A percentile compares a stretch with the other conserved stretches of the same genome.
These are phyloP conservation scores for Drosophila ananassae DNA, from an alignment of 1,140 invertebrate species.

Conservation along the genomic window DNA sequence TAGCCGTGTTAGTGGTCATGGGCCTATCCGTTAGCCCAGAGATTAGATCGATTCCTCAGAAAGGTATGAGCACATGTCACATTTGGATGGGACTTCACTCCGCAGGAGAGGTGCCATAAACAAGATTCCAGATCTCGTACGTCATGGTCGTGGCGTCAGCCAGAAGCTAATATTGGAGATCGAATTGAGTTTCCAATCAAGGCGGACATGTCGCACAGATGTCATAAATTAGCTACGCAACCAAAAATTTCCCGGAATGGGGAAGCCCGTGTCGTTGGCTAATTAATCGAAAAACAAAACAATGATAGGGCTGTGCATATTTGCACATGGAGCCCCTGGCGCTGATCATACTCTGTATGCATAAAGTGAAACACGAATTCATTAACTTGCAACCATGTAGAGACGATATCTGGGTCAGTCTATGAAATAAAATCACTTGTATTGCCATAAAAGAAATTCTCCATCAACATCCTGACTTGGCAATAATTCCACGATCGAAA, in stretches of 20 bases:
- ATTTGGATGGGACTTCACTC: conserved; percentile 26
- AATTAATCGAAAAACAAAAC: conserved; percentile 21
- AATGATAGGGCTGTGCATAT: conserved; percentile 5
- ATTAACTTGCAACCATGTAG: not conserved
- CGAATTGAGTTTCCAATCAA: conserved; percentile 17
- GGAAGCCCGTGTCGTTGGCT: conserved; percentile 18
- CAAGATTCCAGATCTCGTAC: conserved; percentile 1
- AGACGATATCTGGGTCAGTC: not conserved
- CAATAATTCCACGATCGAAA: conserved; percentile 11
- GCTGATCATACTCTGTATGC: not conserved
- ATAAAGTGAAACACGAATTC: not conserved
- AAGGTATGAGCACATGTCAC: conserved; percentile 25
- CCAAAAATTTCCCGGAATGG: conserved; percentile 10
- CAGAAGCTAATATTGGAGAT: conserved; percentile 11
- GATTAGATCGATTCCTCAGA: conserved; percentile 38
- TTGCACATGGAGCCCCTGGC: conserved; percentile 8
- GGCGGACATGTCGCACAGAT: conserved; percentile 9
- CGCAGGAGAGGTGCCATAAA: conserved; percentile 19
- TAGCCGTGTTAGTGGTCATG: conserved; percentile 14
- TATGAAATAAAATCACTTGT: conserved; percentile 1
- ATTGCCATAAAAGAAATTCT: conserved; percentile 8
- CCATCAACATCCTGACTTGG: conserved; percentile 35
- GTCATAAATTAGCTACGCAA: conserved; percentile 27
- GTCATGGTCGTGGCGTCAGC: conserved; percentile 27
- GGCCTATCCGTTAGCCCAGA: conserved; percentile 1